Conservation (phyloP, 2,113 vertebrate species). For the Bubalus kerabau region DNA sequence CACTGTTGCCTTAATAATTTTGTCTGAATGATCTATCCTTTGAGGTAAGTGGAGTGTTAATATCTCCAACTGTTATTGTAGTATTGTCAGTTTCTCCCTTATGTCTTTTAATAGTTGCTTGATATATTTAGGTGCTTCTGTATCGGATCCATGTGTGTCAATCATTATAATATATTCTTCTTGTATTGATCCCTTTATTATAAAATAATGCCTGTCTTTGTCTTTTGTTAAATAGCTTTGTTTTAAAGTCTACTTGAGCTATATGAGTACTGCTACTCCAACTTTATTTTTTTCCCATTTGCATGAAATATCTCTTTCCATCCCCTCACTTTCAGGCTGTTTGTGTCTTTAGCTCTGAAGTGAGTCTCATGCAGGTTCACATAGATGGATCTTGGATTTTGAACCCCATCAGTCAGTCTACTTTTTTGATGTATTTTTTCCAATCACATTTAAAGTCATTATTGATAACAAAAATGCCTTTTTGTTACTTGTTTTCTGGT, state of each 20-base stretch:
- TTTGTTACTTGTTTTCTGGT: not conserved
- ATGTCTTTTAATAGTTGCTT: not conserved
- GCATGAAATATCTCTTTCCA: not conserved
- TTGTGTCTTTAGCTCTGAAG: not conserved
- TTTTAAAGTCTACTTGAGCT: not conserved
- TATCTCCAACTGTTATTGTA: not conserved
- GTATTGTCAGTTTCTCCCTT: not conserved
- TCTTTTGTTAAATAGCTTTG: not conserved
- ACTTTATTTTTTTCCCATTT: not conserved
- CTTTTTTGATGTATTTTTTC: not conserved
- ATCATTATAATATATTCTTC: not conserved
- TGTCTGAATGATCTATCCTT: not conserved
- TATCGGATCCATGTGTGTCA: not conserved
- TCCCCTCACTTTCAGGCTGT: not conserved
- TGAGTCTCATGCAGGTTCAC: not conserved
- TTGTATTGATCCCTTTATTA: not conserved
- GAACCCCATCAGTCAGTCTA: not conserved
- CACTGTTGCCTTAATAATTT: not conserved
- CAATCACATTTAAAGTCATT: not conserved
- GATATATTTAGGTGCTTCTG: not conserved
- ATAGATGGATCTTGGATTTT: not conserved
- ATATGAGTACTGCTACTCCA: not conserved
- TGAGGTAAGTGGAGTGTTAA: not conserved
- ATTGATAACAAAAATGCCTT: not conserved
- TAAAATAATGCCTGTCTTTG: not conserved